Percentiles rank a stretch among this genome's conserved stretches.
Conservation (phyloP, 2,888 invertebrate genomes). For the Siphlonurus alternatus region DNA sequence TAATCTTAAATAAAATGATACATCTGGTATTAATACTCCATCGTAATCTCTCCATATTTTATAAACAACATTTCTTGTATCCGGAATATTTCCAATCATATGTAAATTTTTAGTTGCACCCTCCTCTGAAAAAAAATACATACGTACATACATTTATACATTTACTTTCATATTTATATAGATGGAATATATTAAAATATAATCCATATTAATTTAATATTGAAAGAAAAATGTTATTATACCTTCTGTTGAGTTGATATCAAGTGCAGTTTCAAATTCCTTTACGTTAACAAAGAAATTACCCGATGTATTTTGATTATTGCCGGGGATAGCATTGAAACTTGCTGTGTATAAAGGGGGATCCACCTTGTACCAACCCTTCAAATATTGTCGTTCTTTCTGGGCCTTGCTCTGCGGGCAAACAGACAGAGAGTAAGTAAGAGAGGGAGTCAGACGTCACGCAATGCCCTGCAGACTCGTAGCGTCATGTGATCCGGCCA, state of each 20-base stretch:
- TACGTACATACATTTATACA: background rate
- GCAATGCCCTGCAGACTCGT: background rate
- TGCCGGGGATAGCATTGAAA: conserved; percentile 36
- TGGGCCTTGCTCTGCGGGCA: conserved; percentile 35
- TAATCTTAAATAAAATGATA: conserved; percentile 59
- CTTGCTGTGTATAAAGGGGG: conserved; percentile 38
- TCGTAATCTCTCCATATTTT: conserved; percentile 71
- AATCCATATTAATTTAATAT: too few relatives aligned
- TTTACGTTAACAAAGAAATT: conserved; percentile 37
- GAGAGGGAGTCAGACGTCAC: background rate
- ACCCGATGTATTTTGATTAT: conserved; percentile 40
- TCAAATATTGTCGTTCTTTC: conserved; percentile 37
- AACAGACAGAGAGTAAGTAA: background rate
- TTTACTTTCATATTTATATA: background rate
- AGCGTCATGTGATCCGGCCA: too few relatives aligned
- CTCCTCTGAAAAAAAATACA: conserved; percentile 28
- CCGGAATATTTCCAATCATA: conserved; percentile 57
- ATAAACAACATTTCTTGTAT: conserved; percentile 55
- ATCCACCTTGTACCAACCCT: conserved; percentile 30
- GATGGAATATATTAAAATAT: background rate
- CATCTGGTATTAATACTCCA: conserved; percentile 57
- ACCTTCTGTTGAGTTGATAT: conserved; percentile 51
- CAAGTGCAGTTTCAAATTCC: conserved; percentile 41
- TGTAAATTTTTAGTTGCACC: conserved; percentile 42
- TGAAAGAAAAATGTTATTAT: too few relatives aligned